These are phyloP conservation scores for Brachypalpus laphriformis DNA, from an alignment of 2,888 invertebrate species.

Conservation along the genomic window DNA sequence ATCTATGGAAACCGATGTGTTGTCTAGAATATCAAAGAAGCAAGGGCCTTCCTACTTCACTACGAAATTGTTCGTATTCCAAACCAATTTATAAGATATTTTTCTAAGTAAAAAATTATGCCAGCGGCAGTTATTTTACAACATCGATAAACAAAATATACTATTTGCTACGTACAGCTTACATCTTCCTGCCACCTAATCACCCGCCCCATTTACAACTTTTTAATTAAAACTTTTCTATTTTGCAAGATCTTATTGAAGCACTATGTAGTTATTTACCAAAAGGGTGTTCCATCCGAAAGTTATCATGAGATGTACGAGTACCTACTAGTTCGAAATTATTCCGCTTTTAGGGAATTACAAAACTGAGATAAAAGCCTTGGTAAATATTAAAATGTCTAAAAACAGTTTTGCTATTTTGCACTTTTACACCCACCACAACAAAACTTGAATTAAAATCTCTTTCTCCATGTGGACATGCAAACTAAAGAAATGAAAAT, in stretches of 20 bases:
- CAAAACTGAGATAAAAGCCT: not conserved
- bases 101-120: no score
- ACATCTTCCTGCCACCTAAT: not conserved
- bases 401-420: not conserved
- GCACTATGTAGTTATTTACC: not conserved
- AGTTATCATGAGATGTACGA: not conserved
- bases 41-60: no score
- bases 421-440: not conserved
- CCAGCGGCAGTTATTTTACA: no score
- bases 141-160: no score
- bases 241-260: not conserved
- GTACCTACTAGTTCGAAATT: not conserved
- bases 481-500: not conserved
- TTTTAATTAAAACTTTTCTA: not conserved
- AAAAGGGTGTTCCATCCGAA: not conserved
- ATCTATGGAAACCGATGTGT: no score
- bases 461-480: not conserved
- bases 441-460: not conserved
- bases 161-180: no score
- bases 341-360: not conserved
- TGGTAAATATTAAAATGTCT: not conserved
- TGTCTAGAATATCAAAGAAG: no score
- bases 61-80: no score
- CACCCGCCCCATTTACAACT: not conserved
- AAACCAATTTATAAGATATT: no score